Base-by-base conservation (phyloP, 2,888 invertebrate genomes). In the Ephialtes manifestator region DNA sequence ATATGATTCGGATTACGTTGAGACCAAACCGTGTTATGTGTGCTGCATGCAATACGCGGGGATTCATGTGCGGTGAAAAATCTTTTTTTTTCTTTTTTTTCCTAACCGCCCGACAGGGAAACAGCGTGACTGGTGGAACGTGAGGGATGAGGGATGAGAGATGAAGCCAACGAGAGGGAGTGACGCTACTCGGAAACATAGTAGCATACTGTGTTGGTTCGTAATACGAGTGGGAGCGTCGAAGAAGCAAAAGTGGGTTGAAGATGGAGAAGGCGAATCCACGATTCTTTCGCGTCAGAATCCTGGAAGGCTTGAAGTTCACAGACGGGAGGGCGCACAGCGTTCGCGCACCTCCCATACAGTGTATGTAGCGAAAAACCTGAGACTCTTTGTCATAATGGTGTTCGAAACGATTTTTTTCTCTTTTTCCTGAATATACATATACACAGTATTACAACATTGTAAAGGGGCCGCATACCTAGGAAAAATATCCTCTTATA, bases 71-170 rank as follows among this genome's bases (percentile, higher is more conserved):
- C 68, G 53, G 20, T 77, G 79, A 74, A 72, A 77, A 63, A 74
- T 74, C 55, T 55, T 76, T 77, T 77, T 68, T 65, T 78, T 75
- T 68, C 31, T 31, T 31, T 31, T 8, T 71, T 39, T 55, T 72
- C 60, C 13, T 48, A 39, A 1, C 35, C 58, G 18, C 15, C 48
- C 28, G 43, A 55, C 55, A 35, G 24, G 35, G n/a, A 35, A 46
- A 3, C 46, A 11, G 31, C 15, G 53, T 67, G 74, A 75, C 35
- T 67, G 67, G 43, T 74, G 65, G 75, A 86, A 55, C 74, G 72
- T 67, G 65, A 79, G 48, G 76, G 76, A 60, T 75, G 63, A 77
- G 51, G 63, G 58, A 24, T 39, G 74, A 39, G 80, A 13, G 55
- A 75, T 8, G 11, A 53, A 53, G 35, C 18, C 11, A 46, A 46